Conservation (phyloP, 2,113 vertebrate species). For the Thunnus thynnus region DNA sequence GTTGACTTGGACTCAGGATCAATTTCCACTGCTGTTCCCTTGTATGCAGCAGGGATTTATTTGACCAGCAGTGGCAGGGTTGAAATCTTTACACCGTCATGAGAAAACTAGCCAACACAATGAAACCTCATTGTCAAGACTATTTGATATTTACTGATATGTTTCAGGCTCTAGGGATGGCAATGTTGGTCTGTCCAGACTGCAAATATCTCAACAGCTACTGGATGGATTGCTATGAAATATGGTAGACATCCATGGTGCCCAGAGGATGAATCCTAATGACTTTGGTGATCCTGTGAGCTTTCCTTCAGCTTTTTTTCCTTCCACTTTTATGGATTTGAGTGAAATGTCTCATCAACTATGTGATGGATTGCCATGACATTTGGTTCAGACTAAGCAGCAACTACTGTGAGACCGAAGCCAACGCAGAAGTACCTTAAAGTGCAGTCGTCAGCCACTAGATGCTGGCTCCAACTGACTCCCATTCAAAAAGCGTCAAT, state of each 20-base stretch:
- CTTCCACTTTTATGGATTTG: neutral
- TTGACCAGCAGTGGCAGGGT: neutral
- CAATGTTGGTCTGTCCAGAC: neutral
- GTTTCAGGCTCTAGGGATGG: neutral
- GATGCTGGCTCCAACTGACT: too few relatives aligned
- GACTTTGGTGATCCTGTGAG: neutral
- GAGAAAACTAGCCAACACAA: neutral
- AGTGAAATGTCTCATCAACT: neutral
- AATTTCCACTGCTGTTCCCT: constrained; percentile 32
- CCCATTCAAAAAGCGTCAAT: too few relatives aligned
- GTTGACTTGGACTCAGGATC: constrained; percentile 30
- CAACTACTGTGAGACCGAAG: too few relatives aligned
- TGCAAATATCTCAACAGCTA: neutral
- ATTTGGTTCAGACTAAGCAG: too few relatives aligned
- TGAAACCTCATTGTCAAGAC: neutral
- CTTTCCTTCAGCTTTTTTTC: neutral
- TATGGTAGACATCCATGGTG: neutral
- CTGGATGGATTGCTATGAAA: neutral
- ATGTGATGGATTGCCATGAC: neutral
- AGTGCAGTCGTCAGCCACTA: too few relatives aligned
- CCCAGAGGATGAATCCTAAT: neutral
- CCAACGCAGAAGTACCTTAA: too few relatives aligned
- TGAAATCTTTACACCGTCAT: neutral
- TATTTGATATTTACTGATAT: constrained; percentile 4
- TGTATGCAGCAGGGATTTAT: constrained; percentile 19